phyloP scores from a whole-genome alignment of 2,888 invertebrate genomes.

The Ectemnius continuus region DNA sequence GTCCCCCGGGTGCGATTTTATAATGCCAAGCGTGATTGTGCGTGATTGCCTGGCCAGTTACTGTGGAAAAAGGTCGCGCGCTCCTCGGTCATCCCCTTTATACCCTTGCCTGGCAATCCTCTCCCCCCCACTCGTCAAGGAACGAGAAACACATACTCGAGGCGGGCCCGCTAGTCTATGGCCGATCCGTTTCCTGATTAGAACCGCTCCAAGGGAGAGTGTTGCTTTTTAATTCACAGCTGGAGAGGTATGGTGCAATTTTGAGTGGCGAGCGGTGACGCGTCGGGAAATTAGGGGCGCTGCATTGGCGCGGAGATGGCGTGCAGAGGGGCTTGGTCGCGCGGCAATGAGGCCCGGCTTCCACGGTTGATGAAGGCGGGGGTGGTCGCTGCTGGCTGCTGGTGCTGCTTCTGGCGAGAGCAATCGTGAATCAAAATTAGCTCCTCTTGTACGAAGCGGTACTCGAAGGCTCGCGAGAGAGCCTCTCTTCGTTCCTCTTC shows the following conservation, averaged over 20 bases:
- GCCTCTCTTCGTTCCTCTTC: not conserved
- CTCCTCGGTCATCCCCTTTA: not conserved
- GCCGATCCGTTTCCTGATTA: too few species aligned
- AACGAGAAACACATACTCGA: too few species aligned
- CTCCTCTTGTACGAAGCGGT: conserved; percentile 42
- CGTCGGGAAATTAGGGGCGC: not conserved
- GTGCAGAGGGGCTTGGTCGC: not conserved
- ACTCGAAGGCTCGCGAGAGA: conserved; percentile 6
- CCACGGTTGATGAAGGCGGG: not conserved
- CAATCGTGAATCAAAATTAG: conserved; percentile 56
- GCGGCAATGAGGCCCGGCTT: not conserved
- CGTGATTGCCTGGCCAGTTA: conserved; percentile 68
- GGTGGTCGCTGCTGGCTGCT: conserved; percentile 27
- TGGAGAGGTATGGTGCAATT: conserved; percentile 1
- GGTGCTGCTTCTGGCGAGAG: conserved; percentile 29
- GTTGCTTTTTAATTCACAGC: not conserved
- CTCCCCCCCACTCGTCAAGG: too few species aligned
- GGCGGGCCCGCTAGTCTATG: too few species aligned
- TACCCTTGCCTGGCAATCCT: too few species aligned
- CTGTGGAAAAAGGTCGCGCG: conserved; percentile 38
- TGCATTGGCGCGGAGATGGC: not conserved
- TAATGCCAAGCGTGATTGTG: conserved; percentile 72
- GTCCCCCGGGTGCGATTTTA: conserved; percentile 70
- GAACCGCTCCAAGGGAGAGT: not conserved
- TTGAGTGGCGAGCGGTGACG: not conserved